Conservation (phyloP, 2,113 vertebrate species). For the Ptilonorhynchus violaceus region DNA sequence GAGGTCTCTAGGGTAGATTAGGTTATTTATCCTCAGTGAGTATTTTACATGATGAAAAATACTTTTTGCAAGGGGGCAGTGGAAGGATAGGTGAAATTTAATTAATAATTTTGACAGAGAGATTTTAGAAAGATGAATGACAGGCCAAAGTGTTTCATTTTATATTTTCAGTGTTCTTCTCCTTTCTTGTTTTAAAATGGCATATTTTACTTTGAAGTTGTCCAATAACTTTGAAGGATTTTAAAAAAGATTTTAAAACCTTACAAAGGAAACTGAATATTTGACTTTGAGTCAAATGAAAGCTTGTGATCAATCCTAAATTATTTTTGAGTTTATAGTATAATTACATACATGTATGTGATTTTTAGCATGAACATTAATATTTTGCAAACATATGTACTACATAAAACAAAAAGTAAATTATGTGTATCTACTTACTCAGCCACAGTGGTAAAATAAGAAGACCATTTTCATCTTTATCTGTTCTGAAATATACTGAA, state of each 20-base stretch:
- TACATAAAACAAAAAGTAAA: background rate
- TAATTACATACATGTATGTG: background rate
- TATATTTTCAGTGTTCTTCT: background rate
- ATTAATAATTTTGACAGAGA: background rate
- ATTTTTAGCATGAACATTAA: background rate
- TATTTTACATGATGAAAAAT: background rate
- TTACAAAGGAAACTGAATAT: background rate
- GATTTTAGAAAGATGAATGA: background rate
- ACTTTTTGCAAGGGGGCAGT: background rate
- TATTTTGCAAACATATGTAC: background rate
- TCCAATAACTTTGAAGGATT: background rate
- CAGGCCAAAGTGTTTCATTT: background rate
- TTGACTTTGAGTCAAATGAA: background rate
- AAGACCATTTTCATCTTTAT: background rate
- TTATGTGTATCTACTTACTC: background rate
- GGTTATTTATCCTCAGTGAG: background rate
- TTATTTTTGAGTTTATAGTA: background rate
- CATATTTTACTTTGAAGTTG: background rate
- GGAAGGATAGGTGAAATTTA: background rate
- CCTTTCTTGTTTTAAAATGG: background rate
- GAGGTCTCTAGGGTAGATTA: background rate
- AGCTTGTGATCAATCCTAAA: background rate
- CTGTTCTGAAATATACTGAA: background rate
- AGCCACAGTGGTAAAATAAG: background rate
- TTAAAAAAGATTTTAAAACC: background rate